Evolutionary conservation across 2,113 vertebrate genomes (phyloP).

Genomic region (Phylloscopus trochiloides): DNA sequence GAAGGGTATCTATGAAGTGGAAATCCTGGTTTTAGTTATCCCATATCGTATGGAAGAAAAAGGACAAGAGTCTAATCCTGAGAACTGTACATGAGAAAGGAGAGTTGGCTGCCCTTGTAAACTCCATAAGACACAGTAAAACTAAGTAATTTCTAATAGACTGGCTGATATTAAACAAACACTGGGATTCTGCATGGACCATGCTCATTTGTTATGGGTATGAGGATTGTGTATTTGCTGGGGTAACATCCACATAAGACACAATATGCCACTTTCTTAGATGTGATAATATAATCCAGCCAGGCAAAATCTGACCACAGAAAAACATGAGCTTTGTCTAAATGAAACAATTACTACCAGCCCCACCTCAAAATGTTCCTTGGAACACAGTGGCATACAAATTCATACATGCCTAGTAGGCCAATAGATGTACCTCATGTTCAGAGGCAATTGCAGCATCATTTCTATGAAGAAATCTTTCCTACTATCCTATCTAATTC

Average conservation of each 20-base stretch:
- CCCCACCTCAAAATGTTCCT: background rate
- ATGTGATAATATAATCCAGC: fast-evolving
- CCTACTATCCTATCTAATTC: background rate
- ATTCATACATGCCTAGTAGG: background rate
- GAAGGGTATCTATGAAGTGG: background rate
- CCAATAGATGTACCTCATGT: background rate
- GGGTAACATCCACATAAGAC: background rate
- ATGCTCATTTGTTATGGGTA: background rate
- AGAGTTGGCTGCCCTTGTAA: background rate
- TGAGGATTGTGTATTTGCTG: background rate
- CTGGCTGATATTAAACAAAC: background rate
- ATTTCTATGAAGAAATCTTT: background rate
- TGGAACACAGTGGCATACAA: background rate
- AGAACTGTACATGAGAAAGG: background rate
- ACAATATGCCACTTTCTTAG: background rate
- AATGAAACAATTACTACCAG: background rate
- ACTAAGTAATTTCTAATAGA: background rate
- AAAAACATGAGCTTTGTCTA: background rate
- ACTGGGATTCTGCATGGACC: background rate
- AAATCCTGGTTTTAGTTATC: background rate
- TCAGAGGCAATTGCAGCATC: background rate
- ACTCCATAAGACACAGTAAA: background rate
- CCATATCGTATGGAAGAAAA: background rate
- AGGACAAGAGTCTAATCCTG: background rate
- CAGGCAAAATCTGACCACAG: background rate